A percentile compares a stretch with the other conserved stretches of the same genome.
Evolutionary conservation across 2,113 vertebrate species (phyloP).

Genomic region (Hippotragus niger): DNA sequence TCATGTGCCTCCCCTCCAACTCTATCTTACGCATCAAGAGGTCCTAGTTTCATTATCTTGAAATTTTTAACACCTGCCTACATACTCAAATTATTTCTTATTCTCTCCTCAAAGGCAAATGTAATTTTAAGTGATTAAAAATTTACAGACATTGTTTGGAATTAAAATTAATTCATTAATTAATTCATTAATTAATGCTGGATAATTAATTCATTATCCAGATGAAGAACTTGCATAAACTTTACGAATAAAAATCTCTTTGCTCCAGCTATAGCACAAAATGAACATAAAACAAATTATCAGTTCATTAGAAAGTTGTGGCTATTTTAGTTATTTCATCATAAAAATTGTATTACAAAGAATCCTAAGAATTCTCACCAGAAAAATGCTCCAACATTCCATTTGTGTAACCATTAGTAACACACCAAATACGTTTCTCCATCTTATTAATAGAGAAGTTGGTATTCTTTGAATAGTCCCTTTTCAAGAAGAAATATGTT

Average conservation of each 20-base stretch:
- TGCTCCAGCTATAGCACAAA: constrained; percentile 12
- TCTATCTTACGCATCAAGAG: background rate
- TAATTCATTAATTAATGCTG: background rate
- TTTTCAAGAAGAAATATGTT: constrained; percentile 23
- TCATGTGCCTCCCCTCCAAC: background rate
- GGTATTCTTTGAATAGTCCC: background rate
- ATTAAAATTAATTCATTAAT: constrained; percentile 27
- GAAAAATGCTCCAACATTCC: background rate
- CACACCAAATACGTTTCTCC: constrained; percentile 21
- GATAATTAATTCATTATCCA: background rate
- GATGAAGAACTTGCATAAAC: constrained; percentile 2
- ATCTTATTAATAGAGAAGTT: background rate
- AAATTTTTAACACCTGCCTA: background rate
- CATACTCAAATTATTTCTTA: constrained; percentile 22
- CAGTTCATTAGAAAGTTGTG: constrained; percentile 38
- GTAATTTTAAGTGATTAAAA: constrained; percentile 40
- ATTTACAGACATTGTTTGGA: background rate
- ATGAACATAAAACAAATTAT: constrained; percentile 36
- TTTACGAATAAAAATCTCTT: constrained; percentile 29
- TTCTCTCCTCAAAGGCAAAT: constrained; percentile 12
- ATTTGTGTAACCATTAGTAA: constrained; percentile 46
- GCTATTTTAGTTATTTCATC: constrained; percentile 37
- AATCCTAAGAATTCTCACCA: constrained; percentile 42
- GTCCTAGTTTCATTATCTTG: background rate
- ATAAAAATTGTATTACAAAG: constrained; percentile 35